phyloP scores from a whole-genome alignment of 1,140 invertebrate genomes.

The Colletes gigas region DNA sequence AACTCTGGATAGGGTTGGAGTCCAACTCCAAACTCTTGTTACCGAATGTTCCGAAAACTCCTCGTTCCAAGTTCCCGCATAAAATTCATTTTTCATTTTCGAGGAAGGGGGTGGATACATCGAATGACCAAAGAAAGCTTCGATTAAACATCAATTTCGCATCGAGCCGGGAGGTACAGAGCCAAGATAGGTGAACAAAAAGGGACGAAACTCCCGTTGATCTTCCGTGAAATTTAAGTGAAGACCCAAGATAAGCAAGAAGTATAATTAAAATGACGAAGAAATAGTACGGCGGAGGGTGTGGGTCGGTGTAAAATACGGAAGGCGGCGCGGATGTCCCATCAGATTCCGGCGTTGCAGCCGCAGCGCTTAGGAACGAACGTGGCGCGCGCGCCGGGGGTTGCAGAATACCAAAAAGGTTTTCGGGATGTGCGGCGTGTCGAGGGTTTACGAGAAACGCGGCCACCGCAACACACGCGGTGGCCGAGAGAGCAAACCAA shows the following conservation, averaged over 20 bases:
- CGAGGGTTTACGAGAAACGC: constrained; percentile 71
- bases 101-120: no score
- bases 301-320: not conserved
- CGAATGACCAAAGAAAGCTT: no score
- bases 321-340: not conserved
- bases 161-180: no score
- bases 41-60: not conserved
- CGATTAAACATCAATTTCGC: no score
- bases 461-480: constrained; percentile 73
- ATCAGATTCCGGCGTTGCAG: constrained; percentile 1
- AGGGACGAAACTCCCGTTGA: no score
- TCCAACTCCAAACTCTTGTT: no score
- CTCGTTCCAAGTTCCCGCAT: no score
- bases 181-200: no score
- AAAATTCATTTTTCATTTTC: no score
- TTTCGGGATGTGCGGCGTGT: constrained; percentile 59
- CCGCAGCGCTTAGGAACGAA: not conserved
- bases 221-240: no score
- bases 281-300: not conserved
- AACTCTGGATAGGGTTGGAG: not conserved
- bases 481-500: constrained; percentile 71
- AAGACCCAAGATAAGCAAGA: not conserved
- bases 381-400: constrained; percentile 14
- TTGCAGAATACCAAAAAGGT: constrained; percentile 61
- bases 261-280: not conserved